These are phyloP conservation scores for Porites cylindrica DNA, from an alignment of 92 coral and sea anemone genomes.

Conservation along the genomic window DNA sequence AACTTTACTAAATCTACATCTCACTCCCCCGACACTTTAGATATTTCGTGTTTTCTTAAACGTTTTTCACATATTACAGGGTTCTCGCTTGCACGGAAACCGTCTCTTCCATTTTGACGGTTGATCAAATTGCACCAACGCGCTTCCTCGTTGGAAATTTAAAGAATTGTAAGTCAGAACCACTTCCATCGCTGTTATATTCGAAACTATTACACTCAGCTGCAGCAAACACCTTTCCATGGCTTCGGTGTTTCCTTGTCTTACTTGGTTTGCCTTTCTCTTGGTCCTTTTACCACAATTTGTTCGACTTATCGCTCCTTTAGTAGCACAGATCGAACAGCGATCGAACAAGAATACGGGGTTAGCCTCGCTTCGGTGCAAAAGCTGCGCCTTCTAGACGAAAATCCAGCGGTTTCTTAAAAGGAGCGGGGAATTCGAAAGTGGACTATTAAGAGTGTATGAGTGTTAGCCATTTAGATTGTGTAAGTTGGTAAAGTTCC, in stretches of 20 bases:
- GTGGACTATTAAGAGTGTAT: constrained; percentile 29
- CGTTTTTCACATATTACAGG: constrained; percentile 48
- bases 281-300: constrained; percentile 15
- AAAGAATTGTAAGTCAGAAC: not conserved
- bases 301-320: not conserved
- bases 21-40: constrained; percentile 50
- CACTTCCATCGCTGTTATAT: constrained; percentile 37
- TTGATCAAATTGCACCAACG: constrained; percentile 48
- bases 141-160: constrained; percentile 24
- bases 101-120: constrained; percentile 36
- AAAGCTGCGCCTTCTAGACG: not conserved
- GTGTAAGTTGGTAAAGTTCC: no score
- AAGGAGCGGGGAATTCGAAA: constrained; percentile 49
- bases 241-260: constrained; percentile 31
- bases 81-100: constrained; percentile 41
- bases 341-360: not conserved
- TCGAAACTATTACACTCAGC: constrained; percentile 40
- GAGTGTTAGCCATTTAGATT: no score
- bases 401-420: no score
- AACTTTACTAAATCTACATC: constrained; percentile 33
- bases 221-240: constrained; percentile 51
- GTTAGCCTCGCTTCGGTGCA: constrained; percentile 56
- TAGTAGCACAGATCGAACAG: not conserved
- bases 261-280: constrained; percentile 1
- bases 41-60: constrained; percentile 41